A percentile compares a stretch with the other conserved stretches of the same genome.
Conservation (phyloP, 2,797 vertebrate genomes). For the Crenichthys baileyi region DNA sequence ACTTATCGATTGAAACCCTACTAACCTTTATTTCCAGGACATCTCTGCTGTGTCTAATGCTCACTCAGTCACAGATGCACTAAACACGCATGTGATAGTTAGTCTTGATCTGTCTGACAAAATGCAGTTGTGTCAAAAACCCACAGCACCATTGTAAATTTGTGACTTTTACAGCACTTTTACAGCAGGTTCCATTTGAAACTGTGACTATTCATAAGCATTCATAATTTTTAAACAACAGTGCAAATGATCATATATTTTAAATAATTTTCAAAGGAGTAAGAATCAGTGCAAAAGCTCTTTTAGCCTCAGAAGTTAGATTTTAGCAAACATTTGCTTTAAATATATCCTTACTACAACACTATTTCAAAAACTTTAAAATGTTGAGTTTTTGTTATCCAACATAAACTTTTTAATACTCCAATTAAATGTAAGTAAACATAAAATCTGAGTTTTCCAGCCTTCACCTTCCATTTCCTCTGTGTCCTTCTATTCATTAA, state of each 20-base stretch:
- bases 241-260: not conserved
- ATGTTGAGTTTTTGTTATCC: not conserved
- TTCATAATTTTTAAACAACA: not conserved
- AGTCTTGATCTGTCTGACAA: conserved; percentile 26
- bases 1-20: conserved; percentile 62
- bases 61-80: conserved; percentile 40
- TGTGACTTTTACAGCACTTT: not conserved
- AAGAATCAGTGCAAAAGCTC: not conserved
- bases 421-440: not conserved
- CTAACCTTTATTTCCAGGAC: conserved; percentile 68
- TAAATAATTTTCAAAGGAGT: not conserved
- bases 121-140: not conserved
- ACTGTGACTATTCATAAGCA: not conserved
- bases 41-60: conserved; percentile 24
- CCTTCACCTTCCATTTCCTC: no score
- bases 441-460: not conserved
- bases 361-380: not conserved
- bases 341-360: not conserved
- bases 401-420: not conserved
- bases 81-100: conserved; percentile 31
- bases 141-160: not conserved
- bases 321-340: not conserved
- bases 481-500: no score
- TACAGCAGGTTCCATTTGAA: not conserved
- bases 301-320: not conserved